Conservation (phyloP, 2,888 invertebrate species). For the Octonoba sinensis region DNA sequence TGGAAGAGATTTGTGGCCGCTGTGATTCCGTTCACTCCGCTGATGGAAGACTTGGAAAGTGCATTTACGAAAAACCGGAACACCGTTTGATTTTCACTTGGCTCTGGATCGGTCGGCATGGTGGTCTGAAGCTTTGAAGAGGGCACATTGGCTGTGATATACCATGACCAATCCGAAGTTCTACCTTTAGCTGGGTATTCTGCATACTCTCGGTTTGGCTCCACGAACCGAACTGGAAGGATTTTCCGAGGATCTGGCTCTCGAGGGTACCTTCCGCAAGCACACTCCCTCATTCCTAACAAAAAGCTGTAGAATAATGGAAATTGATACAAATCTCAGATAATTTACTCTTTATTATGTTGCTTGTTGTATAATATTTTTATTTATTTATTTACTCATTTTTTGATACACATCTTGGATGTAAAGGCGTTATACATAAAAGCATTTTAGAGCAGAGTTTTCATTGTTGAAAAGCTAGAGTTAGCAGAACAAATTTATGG, state of each 20-base stretch:
- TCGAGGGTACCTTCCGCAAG: constrained; percentile 4
- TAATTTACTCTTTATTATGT: too few species aligned
- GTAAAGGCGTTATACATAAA: too few species aligned
- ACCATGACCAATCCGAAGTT: not conserved
- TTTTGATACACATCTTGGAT: too few species aligned
- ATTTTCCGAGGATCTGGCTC: constrained; percentile 12
- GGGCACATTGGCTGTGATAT: not conserved
- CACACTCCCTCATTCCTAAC: constrained; percentile 12
- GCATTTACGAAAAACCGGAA: not conserved
- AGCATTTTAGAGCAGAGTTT: too few species aligned
- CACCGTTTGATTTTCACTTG: not conserved
- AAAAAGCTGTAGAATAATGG: not conserved
- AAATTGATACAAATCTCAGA: too few species aligned
- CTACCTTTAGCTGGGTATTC: too few species aligned
- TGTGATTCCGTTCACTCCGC: constrained; percentile 12
- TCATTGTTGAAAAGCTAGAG: too few species aligned
- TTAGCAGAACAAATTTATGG: too few species aligned
- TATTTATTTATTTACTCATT: too few species aligned
- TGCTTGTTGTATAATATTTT: too few species aligned
- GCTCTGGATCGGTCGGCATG: not conserved
- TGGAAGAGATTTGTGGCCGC: not conserved
- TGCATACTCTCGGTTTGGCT: not conserved
- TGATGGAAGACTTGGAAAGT: constrained; percentile 26
- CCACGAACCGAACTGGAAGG: constrained; percentile 3
- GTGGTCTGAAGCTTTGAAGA: not conserved